Conservation (phyloP, 2,797 vertebrate species). For the Salmo trutta region DNA sequence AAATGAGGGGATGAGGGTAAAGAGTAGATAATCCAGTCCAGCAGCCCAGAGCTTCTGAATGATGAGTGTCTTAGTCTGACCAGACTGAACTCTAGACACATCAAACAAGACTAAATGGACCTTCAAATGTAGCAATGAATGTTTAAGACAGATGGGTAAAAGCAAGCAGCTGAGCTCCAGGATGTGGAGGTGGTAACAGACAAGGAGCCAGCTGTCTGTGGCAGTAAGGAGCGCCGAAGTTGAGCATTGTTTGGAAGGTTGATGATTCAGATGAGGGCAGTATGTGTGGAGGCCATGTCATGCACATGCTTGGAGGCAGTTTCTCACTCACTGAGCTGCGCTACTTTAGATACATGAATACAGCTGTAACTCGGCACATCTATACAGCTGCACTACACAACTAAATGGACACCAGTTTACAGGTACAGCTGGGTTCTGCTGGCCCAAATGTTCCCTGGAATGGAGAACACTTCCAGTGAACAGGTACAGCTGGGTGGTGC, state of each 20-base stretch:
- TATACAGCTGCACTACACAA: constrained; percentile 28
- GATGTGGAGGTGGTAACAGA: too few relatives aligned
- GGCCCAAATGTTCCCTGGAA: constrained; percentile 24
- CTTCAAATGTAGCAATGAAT: too few relatives aligned
- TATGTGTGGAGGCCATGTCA: constrained; percentile 31
- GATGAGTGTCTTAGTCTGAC: too few relatives aligned
- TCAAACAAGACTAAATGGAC: too few relatives aligned
- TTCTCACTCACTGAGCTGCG: constrained; percentile 72
- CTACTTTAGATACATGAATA: constrained; percentile 16
- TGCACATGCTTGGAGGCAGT: constrained; percentile 60
- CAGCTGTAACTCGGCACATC: constrained; percentile 11
- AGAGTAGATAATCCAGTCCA: neutral
- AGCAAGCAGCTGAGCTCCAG: too few relatives aligned
- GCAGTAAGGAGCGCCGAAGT: neutral
- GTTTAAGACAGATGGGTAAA: too few relatives aligned
- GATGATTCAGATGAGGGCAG: neutral
- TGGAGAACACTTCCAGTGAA: too few relatives aligned
- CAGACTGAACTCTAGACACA: too few relatives aligned
- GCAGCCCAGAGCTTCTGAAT: neutral
- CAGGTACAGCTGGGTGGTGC: too few relatives aligned
- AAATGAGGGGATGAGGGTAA: neutral
- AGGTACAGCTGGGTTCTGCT: constrained; percentile 17
- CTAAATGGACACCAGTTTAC: constrained; percentile 29
- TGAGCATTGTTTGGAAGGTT: constrained; percentile 2
- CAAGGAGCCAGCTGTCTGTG: too few relatives aligned